A percentile compares a stretch with the other conserved stretches of the same genome.
Evolutionary conservation across 37 sponge, comb jelly and placozoan genomes (phyloP).

Genomic region (Axinella damicornis): DNA sequence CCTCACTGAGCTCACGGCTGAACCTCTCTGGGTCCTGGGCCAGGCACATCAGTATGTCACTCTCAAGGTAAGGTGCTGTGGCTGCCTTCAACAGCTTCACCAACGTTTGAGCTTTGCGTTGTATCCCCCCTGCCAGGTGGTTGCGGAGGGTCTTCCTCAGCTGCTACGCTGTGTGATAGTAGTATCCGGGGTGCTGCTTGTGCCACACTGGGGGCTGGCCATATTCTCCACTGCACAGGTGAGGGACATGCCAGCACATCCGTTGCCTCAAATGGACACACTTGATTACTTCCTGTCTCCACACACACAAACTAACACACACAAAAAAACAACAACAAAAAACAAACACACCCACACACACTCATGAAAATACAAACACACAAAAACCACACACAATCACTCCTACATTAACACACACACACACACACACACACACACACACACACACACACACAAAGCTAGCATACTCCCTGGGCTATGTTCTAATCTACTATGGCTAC

Average conservation of each 20-base stretch:
- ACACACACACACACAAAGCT: slow-evolving; percentile 38
- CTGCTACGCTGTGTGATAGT: slow-evolving; percentile 52
- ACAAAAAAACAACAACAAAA: too few relatives aligned
- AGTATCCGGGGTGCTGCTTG: slow-evolving; percentile 42
- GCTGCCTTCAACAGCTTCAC: too few relatives aligned
- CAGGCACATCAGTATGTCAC: slow-evolving; percentile 60
- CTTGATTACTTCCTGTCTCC: not conserved
- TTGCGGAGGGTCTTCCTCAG: slow-evolving; percentile 76
- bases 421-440: not conserved
- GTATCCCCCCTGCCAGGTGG: slow-evolving; percentile 39
- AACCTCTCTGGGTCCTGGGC: slow-evolving; percentile 86
- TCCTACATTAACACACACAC: slow-evolving; percentile 2
- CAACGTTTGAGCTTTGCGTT: not conserved
- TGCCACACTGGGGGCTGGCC: slow-evolving; percentile 62
- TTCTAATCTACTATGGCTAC: slow-evolving; percentile 73
- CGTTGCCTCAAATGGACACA: too few relatives aligned
- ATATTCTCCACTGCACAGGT: slow-evolving; percentile 74
- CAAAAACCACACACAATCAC: too few relatives aligned
- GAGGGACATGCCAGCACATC: too few relatives aligned
- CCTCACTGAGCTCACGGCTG: slow-evolving; percentile 80
- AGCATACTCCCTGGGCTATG: slow-evolving; percentile 63
- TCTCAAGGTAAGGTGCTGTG: slow-evolving; percentile 65
- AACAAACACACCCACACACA: slow-evolving; percentile 29
- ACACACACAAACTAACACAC: slow-evolving; percentile 26
- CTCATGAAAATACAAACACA: too few relatives aligned